Conservation (phyloP, 2,113 vertebrate genomes). For the Tupaia chinensis region DNA sequence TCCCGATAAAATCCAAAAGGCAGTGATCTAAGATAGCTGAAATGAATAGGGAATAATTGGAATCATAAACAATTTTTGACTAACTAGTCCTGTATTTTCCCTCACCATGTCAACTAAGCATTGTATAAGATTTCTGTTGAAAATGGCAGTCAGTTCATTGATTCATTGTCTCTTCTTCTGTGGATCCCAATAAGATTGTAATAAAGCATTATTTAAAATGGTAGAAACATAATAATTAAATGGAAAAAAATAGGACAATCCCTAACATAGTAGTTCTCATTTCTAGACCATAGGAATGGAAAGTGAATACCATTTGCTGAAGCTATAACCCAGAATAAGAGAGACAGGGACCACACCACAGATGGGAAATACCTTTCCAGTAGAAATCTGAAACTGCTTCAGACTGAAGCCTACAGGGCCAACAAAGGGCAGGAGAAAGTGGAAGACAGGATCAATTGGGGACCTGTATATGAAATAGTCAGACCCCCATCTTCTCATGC, state of each 20-base stretch:
- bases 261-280: background rate
- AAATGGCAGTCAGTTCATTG: background rate
- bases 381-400: background rate
- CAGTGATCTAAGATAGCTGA: background rate
- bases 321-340: background rate
- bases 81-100: background rate
- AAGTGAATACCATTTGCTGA: background rate
- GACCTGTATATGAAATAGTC: background rate
- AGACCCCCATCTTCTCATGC: background rate
- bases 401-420: background rate
- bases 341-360: background rate
- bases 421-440: background rate
- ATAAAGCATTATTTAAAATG: background rate
- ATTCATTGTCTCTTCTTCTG: background rate
- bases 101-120: background rate
- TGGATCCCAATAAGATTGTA: background rate
- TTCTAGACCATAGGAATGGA: background rate
- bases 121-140: background rate
- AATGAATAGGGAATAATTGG: background rate
- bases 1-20: background rate
- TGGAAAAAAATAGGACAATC: background rate
- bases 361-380: background rate
- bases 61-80: background rate
- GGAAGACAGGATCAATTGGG: background rate
- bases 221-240: conserved; percentile 17